Evolutionary conservation across 2,797 vertebrate species (phyloP), one percentile per base, ranked within the genome.

Genomic region (Ceyx erithaca): DNA sequence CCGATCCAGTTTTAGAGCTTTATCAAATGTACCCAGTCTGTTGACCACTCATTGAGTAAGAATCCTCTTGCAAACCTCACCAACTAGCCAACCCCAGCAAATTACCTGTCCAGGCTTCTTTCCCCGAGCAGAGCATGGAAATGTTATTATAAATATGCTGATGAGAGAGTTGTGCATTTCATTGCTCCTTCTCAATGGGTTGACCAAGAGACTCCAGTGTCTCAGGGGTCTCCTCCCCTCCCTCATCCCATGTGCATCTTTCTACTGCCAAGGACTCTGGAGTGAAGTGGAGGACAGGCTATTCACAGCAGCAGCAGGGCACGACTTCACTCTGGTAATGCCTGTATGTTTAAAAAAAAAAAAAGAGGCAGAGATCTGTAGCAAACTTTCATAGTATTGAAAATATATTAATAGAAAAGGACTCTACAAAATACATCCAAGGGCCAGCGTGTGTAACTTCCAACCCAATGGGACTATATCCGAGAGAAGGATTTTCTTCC

Each of bases 401-500:
- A 86, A 92, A 89, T n/a, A 57, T 19, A n/a, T 26, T 12, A 52
- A 57, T 30, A 68, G 45, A 70, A 73, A 84, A 90, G 30, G 23
- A 37, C 25, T 68, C 31, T 59, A 14, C 12, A 63, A 78, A 87
- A 82, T 46, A 37, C 0, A 0, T 28, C 9, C 48, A 68, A 67
- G 25, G 14, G 25, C 76, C 35, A 8, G 22, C 15, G 8, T 7
- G 4, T 45, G 55, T 46, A 57, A 16, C 80, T 93, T 46, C 52
- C 49, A 52, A 10, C 30, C 43, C 73, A 84, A 10, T 19, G 23
- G 67, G 41, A 26, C 31, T 33, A 0, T 35, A 58, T 77, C 14
- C 73, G 70, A 68, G 67, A 64, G 33, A 33, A 33, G 59, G 61
- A 35, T 85, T 94, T 92, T 87, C 84, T 92, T 82, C 61, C 67